phyloP scores from a whole-genome alignment of 2,797 vertebrate species.

The Buphagus erythrorhynchus region DNA sequence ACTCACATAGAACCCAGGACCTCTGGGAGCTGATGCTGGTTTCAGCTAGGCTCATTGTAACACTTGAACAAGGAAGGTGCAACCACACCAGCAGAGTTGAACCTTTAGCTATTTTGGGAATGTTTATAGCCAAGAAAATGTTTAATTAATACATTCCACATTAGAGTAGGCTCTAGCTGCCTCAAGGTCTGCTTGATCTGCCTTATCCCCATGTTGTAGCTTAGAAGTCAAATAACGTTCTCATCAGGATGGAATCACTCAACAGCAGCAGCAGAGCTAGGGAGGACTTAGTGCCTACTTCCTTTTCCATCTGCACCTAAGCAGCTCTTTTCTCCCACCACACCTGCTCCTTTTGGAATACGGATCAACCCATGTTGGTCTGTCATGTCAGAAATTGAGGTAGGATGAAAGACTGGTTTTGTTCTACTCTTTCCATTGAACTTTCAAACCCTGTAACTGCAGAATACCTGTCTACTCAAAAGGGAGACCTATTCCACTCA shows the following conservation, averaged over 20 bases:
- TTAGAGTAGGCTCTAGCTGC: neutral
- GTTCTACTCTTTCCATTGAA: neutral
- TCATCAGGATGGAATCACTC: neutral
- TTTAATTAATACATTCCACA: neutral
- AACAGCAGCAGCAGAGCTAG: neutral
- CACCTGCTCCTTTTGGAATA: neutral
- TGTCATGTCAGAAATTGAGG: neutral
- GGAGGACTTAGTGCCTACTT: neutral
- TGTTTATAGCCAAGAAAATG: neutral
- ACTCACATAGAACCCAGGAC: neutral
- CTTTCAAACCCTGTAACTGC: neutral
- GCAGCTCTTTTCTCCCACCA: neutral
- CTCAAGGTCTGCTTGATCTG: neutral
- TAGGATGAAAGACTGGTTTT: neutral
- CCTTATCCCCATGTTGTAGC: neutral
- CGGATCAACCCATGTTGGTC: neutral
- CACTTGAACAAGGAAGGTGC: neutral
- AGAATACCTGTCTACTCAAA: neutral
- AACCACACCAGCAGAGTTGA: neutral
- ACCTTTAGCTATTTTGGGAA: neutral
- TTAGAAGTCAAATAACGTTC: neutral
- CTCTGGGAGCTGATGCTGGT: neutral
- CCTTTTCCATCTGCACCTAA: neutral
- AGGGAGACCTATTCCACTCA: neutral
- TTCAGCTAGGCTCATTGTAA: neutral